phyloP scores from a whole-genome alignment of 2,888 invertebrate genomes.

The Lasioglossum zephyrum region DNA sequence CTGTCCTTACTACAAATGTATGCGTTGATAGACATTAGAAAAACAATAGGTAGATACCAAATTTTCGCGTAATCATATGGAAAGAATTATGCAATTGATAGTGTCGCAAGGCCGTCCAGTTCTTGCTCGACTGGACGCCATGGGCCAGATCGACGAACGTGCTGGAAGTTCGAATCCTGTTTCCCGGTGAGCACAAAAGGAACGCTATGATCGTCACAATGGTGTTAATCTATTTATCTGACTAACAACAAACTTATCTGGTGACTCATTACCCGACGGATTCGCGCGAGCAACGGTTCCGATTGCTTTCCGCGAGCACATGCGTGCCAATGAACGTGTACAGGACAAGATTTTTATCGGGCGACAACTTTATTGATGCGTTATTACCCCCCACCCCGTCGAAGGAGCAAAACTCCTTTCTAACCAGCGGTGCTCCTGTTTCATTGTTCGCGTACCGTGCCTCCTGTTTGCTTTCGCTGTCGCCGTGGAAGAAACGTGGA shows the following conservation, averaged over 20 bases:
- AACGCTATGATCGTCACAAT: slow-evolving; percentile 71
- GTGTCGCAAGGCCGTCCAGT: neutral
- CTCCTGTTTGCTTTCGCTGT: slow-evolving; percentile 10
- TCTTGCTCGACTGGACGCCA: neutral
- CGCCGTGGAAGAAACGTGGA: slow-evolving; percentile 16
- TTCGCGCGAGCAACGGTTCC: slow-evolving; percentile 44
- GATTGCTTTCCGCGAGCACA: slow-evolving; percentile 43
- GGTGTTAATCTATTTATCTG: slow-evolving; percentile 81
- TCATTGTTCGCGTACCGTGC: neutral
- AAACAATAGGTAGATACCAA: neutral
- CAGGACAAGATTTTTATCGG: slow-evolving; percentile 45
- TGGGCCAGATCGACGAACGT: slow-evolving; percentile 20
- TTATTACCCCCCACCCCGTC: neutral
- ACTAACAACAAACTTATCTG: slow-evolving; percentile 79
- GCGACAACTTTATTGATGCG: slow-evolving; percentile 28
- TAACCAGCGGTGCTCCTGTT: neutral
- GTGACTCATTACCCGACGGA: slow-evolving; percentile 74
- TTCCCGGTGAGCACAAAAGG: slow-evolving; percentile 50
- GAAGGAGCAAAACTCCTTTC: slow-evolving; percentile 4
- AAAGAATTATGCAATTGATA: neutral
- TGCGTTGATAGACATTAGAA: neutral
- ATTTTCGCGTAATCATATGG: neutral
- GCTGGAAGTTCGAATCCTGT: slow-evolving; percentile 64
- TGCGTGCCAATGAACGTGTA: neutral
- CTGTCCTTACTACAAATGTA: neutral